Percentiles rank a stretch among this genome's conserved stretches.
These are phyloP conservation scores for Sinopyrophorus schimmeli DNA, from an alignment of 2,888 invertebrate genomes.

Conservation along the genomic window DNA sequence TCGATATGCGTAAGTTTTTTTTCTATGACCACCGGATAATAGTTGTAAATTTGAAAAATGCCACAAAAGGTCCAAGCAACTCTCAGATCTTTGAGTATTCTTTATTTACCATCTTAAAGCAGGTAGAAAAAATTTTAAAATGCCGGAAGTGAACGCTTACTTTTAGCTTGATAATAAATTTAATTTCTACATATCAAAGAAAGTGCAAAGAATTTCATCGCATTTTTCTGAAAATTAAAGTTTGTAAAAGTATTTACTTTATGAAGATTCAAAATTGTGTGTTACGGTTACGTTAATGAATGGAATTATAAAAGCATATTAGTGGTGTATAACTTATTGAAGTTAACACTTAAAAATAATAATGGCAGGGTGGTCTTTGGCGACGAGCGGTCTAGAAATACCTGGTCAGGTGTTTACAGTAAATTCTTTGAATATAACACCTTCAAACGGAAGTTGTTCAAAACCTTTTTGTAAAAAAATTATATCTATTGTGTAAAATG, in stretches of 20 bases:
- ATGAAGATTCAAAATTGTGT: neutral
- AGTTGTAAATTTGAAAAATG: no score
- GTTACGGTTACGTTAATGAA: no score
- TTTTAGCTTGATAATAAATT: no score
- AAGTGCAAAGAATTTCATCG: no score
- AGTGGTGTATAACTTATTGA: no score
- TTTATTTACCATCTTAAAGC: conserved; percentile 1
- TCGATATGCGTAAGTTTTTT: conserved; percentile 64
- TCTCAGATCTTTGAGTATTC: conserved; percentile 1
- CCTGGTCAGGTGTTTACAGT: conserved; percentile 41
- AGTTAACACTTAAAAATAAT: no score
- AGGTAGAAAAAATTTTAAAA: conserved; percentile 11
- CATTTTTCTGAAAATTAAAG: no score
- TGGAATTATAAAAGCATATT: no score
- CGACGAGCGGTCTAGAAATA: conserved; percentile 43
- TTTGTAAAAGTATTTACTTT: no score
- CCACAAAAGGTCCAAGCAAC: no score
- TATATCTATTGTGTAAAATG: no score
- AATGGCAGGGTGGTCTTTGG: conserved; percentile 46
- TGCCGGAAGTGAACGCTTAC: conserved; percentile 19
- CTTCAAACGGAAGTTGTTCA: conserved; percentile 9
- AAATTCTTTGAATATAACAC: conserved; percentile 32
- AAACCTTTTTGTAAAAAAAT: neutral
- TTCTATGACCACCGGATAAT: no score
- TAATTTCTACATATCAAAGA: neutral